Base-by-base conservation (phyloP, 1,140 invertebrate species). In the Zaprionus lachaisei region DNA sequence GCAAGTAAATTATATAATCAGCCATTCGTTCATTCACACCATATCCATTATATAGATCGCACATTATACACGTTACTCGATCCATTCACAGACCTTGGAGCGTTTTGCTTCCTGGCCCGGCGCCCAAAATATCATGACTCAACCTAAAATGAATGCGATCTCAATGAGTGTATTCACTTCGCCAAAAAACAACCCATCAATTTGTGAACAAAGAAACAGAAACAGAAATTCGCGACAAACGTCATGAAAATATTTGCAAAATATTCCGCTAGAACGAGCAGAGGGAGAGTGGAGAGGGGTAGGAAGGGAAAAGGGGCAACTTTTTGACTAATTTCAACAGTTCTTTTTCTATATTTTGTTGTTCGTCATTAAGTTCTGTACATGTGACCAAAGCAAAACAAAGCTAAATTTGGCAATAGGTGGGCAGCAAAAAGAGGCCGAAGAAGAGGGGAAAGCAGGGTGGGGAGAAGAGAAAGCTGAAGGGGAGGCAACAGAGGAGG, bases 101-200 rank as follows among this genome's bases (percentile, higher is more conserved):
- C 38, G 38, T 65, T 60, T 58, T 77, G 72, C 72, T 86, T 87
- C 77, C 80, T 79, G 72, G 38, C 44, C 70, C 54, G 72, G 26
- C 64, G 44, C 63, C 66, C 66, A 56, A 71, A 61, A 60, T 6
- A 9, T 34, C 7, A 47, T 86, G 83, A 86, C 83, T 86, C 76
- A 82, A 77, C 76, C 54, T 3, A 3, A 34, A 57, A 24, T 68
- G 71, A 81, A 79, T 77, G 77, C 73, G 72, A 69, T 75, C 68
- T 81, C 70, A 66, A 61, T 72, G 78, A 72, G 28, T 66, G 55
- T 60, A 60, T 72, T 65, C 44, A 47, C 34, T 64, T 72, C 3
- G 38, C 9, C 9, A 49, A 63, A 69, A 54, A 75, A 76, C 82
- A 70, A 85, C 82, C 78, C 72, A 79, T 85, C 83, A 85, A 79